A percentile compares a stretch with the other conserved stretches of the same genome.
These are phyloP conservation scores for Halichondria panicea DNA, from an alignment of 37 sponge, comb jelly and placozoan species.

Conservation along the genomic window DNA sequence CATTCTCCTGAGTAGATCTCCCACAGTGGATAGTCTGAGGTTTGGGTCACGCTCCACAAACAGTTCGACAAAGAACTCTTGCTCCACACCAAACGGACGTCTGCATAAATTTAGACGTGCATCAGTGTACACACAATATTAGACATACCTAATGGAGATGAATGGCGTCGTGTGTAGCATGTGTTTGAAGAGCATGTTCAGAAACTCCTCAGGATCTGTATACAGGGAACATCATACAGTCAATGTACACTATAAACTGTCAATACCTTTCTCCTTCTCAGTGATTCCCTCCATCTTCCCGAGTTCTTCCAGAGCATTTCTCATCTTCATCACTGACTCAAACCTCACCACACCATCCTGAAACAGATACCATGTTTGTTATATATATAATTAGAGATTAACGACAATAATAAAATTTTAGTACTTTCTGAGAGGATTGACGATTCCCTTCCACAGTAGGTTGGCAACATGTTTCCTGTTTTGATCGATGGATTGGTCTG, in stretches of 20 bases:
- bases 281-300: conserved; percentile 78
- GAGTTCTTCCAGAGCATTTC: conserved; percentile 52
- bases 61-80: conserved; percentile 76
- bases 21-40: conserved; percentile 10
- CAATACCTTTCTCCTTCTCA: conserved; percentile 81
- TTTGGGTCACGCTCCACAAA: conserved; percentile 67
- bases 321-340: conserved; percentile 81
- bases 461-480: conserved; percentile 4
- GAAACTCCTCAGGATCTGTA: conserved; percentile 97
- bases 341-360: conserved; percentile 63
- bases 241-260: not conserved
- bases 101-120: conserved; percentile 24
- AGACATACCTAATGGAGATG: too few relatives aligned
- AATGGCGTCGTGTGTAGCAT: too few relatives aligned
- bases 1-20: conserved; percentile 44
- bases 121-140: too few relatives aligned
- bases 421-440: conserved; percentile 85
- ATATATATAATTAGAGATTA: too few relatives aligned
- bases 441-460: conserved; percentile 71
- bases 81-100: conserved; percentile 71
- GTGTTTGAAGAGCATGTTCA: conserved; percentile 86
- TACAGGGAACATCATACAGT: conserved; percentile 3
- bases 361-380: too few relatives aligned
- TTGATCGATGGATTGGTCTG: conserved; percentile 1
- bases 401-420: too few relatives aligned